Evolutionary conservation across 2,888 invertebrate species (phyloP).

Genomic region (Cosmorhoe ocellata): DNA sequence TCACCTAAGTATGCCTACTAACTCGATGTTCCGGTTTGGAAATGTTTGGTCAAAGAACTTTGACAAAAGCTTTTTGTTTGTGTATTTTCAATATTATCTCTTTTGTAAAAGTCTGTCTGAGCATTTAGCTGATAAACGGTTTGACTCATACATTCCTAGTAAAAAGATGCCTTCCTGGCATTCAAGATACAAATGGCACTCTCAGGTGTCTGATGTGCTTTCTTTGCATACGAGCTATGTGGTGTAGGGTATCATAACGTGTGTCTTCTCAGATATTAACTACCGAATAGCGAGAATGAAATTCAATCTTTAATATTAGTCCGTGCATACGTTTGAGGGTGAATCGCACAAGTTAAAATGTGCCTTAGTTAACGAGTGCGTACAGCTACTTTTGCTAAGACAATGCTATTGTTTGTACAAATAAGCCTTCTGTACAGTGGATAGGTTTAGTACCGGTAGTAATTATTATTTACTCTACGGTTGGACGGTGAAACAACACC

Average conservation of each 20-base stretch:
- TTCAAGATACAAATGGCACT: conserved; percentile 6
- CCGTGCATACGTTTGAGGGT: neutral
- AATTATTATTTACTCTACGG: conserved; percentile 1
- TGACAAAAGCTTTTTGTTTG: conserved; percentile 14
- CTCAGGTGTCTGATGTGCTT: conserved; percentile 17
- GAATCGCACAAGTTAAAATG: neutral
- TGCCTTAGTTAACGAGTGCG: neutral
- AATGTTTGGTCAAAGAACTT: conserved; percentile 3
- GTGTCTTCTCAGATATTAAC: conserved; percentile 25
- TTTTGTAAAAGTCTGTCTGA: conserved; percentile 9
- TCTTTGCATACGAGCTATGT: neutral
- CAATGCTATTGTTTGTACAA: neutral
- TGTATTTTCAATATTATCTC: conserved; percentile 28
- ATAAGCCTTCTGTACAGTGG: neutral
- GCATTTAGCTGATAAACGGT: conserved; percentile 5
- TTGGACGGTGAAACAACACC: conserved; percentile 2
- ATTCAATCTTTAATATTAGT: conserved; percentile 26
- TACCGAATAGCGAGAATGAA: conserved; percentile 31
- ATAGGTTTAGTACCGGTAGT: neutral
- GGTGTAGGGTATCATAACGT: conserved; percentile 15
- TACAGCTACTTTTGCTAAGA: neutral
- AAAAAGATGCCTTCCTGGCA: neutral
- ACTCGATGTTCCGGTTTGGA: conserved; percentile 28
- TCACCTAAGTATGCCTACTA: conserved; percentile 29
- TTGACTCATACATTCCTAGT: conserved; percentile 16